phyloP scores from a whole-genome alignment of 2,797 vertebrate species.

The Pantherophis vulpinus region DNA sequence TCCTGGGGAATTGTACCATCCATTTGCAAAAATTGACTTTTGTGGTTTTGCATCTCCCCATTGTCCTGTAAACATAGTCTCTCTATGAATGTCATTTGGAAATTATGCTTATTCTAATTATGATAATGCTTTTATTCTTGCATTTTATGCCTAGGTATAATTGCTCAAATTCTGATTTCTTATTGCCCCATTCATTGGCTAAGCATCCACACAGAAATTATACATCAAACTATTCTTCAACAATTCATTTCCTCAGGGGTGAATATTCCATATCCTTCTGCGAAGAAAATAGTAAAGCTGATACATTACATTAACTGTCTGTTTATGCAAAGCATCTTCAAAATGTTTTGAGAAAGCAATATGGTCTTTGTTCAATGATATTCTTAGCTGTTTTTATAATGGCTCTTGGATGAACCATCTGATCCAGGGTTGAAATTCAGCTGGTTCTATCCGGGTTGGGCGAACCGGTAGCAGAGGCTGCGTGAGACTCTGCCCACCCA shows the following conservation, averaged over 20 bases:
- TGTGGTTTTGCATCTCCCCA: neutral
- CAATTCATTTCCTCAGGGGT: conserved; percentile 36
- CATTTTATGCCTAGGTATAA: conserved; percentile 24
- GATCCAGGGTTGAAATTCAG: neutral
- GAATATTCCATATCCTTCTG: conserved; percentile 35
- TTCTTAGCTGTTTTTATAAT: neutral
- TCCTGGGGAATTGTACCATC: neutral
- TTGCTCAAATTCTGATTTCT: conserved; percentile 47
- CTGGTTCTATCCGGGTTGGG: too few species aligned
- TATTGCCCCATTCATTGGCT: conserved; percentile 8
- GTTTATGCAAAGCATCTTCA: conserved; percentile 43
- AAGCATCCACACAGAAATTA: conserved; percentile 44
- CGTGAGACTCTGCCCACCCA: too few species aligned
- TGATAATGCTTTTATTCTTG: conserved; percentile 10
- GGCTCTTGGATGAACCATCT: neutral
- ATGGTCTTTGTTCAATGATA: conserved; percentile 22
- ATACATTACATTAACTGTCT: conserved; percentile 55
- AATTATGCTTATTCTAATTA: conserved; percentile 14
- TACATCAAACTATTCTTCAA: conserved; percentile 42
- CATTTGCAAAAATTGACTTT: rapidly evolving
- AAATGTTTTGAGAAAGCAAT: conserved; percentile 38
- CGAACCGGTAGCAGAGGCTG: too few species aligned
- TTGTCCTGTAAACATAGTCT: conserved; percentile 1
- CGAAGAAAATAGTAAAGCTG: conserved; percentile 44
- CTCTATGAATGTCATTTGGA: neutral